Conservation (phyloP, 2,797 vertebrate species). For the Microctenopoma lineatum region DNA sequence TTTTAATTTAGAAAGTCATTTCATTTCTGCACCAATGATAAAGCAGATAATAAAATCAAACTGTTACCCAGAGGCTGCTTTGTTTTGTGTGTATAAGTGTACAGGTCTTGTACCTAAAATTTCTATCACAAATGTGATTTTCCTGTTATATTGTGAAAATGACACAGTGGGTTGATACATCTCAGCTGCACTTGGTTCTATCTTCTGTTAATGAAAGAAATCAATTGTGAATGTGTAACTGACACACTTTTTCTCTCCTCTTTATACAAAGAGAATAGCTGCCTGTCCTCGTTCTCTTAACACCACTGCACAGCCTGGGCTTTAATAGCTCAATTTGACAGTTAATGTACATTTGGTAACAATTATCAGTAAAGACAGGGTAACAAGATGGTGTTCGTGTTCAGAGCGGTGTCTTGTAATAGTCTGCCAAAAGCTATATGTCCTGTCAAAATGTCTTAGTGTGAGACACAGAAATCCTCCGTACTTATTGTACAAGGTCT, state of each 20-base stretch:
- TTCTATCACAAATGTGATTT: not conserved
- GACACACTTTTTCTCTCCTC: slow-evolving; percentile 7
- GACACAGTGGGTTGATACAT: not conserved
- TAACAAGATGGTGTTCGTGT: slow-evolving; percentile 27
- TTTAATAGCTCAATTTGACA: slow-evolving; percentile 22
- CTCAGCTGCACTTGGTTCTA: not conserved
- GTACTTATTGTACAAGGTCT: slow-evolving; percentile 48
- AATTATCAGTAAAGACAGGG: slow-evolving; percentile 39
- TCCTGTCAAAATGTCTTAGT: slow-evolving; percentile 62
- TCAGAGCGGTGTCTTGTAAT: slow-evolving; percentile 19
- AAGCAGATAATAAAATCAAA: not conserved
- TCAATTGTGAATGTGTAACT: slow-evolving; percentile 7
- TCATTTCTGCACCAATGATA: not conserved
- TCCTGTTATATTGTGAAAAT: not conserved
- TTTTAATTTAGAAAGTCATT: no score
- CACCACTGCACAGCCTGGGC: not conserved
- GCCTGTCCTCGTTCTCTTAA: slow-evolving; percentile 15
- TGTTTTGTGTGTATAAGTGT: no score
- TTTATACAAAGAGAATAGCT: slow-evolving; percentile 18
- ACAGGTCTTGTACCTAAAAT: no score
- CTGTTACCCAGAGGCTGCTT: no score
- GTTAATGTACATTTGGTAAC: slow-evolving; percentile 39
- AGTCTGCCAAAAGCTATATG: slow-evolving; percentile 52
- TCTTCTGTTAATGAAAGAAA: slow-evolving; percentile 24
- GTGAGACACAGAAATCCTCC: slow-evolving; percentile 55